Conservation (phyloP, 2,113 vertebrate genomes). For the Clinocottus analis region DNA sequence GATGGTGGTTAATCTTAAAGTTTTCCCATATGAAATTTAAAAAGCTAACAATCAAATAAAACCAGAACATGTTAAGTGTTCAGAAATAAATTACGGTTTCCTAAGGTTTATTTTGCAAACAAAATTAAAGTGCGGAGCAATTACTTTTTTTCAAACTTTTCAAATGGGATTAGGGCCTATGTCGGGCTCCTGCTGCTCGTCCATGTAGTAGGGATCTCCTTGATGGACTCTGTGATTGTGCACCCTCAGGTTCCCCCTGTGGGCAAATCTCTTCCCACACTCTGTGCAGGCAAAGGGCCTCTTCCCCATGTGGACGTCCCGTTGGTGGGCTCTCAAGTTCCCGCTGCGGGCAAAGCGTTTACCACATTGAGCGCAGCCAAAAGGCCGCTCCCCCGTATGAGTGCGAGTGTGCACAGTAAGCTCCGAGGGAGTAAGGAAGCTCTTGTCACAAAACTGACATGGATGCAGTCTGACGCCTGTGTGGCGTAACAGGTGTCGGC, state of each 20-base stretch:
- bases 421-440: constrained; percentile 80
- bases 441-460: constrained; percentile 80
- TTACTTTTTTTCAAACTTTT: not conserved
- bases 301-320: constrained; percentile 81
- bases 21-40: not conserved
- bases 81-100: not conserved
- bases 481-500: constrained; percentile 78
- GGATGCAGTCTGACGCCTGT: constrained; percentile 77
- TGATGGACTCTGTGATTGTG: constrained; percentile 80
- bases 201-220: constrained; percentile 73
- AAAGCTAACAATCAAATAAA: not conserved
- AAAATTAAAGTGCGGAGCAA: constrained; percentile 28
- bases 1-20: not conserved
- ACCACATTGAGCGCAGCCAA: constrained; percentile 76
- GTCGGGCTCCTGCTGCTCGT: constrained; percentile 70
- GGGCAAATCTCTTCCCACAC: constrained; percentile 79
- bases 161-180: constrained; percentile 62
- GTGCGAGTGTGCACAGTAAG: constrained; percentile 79
- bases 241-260: constrained; percentile 78
- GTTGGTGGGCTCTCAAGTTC: constrained; percentile 78
- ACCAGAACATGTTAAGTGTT: not conserved
- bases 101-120: not conserved
- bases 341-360: constrained; percentile 80
- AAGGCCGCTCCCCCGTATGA: constrained; percentile 79
- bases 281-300: constrained; percentile 78